Evolutionary conservation across 2,797 vertebrate genomes (phyloP).

Genomic region (Rhabdomys pumilio): DNA sequence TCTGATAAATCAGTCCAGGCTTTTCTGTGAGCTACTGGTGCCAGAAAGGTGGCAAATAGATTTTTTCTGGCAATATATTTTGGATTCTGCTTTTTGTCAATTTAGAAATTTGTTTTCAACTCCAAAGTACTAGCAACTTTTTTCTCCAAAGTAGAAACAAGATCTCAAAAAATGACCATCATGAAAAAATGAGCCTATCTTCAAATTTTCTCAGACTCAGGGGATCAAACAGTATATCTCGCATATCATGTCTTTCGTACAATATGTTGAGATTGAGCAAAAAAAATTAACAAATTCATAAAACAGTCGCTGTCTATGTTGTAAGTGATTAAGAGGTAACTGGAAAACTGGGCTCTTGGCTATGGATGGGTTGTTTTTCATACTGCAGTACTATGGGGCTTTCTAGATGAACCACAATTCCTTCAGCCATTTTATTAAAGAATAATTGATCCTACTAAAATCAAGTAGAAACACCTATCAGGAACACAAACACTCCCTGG

Average conservation of each 20-base stretch:
- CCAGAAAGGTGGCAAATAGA: not conserved
- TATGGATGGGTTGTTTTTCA: not conserved
- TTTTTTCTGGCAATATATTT: not conserved
- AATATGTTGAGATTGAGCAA: constrained; percentile 6
- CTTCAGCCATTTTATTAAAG: not conserved
- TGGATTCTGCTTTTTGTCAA: not conserved
- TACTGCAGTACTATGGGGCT: not conserved
- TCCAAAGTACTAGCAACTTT: not conserved
- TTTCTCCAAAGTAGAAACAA: constrained; percentile 10
- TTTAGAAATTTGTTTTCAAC: not conserved
- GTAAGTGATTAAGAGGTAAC: not conserved
- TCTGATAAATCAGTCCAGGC: not conserved
- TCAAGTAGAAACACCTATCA: not conserved
- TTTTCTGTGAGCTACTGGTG: not conserved
- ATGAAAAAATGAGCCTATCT: not conserved
- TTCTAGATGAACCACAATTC: not conserved
- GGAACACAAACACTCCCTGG: not conserved
- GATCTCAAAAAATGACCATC: not conserved
- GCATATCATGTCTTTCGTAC: not conserved
- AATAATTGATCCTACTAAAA: not conserved
- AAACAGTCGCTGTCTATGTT: not conserved
- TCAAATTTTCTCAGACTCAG: not conserved
- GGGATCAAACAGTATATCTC: not conserved
- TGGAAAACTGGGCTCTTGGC: not conserved
- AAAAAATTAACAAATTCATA: constrained; percentile 20